phyloP scores from a whole-genome alignment of 2,888 invertebrate genomes.

The Conchocele bisecta region DNA sequence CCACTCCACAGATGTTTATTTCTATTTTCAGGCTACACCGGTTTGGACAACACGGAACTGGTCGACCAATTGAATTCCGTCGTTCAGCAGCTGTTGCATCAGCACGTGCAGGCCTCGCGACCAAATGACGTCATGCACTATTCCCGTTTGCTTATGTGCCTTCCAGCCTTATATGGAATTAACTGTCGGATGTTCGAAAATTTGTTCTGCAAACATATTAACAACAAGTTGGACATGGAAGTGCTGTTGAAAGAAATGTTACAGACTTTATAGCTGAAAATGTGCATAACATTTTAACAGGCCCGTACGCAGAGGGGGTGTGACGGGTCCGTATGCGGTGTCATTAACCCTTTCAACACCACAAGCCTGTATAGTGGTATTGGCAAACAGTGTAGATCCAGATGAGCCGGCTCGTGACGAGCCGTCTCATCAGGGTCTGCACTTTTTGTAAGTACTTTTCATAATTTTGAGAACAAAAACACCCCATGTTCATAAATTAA shows the following conservation, averaged over 20 bases:
- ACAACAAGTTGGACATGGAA: slow-evolving; percentile 74
- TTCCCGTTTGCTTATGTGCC: slow-evolving; percentile 77
- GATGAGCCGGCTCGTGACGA: too few species aligned
- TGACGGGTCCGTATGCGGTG: too few species aligned
- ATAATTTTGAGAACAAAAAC: too few species aligned
- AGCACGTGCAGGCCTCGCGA: slow-evolving; percentile 72
- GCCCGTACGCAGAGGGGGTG: too few species aligned
- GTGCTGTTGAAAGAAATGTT: slow-evolving; percentile 78
- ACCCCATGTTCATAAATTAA: too few species aligned
- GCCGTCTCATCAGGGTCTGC: too few species aligned
- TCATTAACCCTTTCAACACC: too few species aligned
- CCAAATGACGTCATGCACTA: slow-evolving; percentile 79
- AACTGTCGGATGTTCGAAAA: slow-evolving; percentile 79
- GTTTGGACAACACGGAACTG: slow-evolving; percentile 68
- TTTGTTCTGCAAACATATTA: slow-evolving; percentile 78
- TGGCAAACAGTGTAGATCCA: too few species aligned
- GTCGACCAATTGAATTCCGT: slow-evolving; percentile 76
- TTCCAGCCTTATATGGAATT: slow-evolving; percentile 79
- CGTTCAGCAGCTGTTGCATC: slow-evolving; percentile 77
- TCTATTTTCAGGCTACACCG: slow-evolving; percentile 70
- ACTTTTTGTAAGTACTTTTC: too few species aligned
- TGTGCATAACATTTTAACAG: too few species aligned
- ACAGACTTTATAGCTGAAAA: slow-evolving; percentile 57
- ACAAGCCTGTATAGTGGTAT: too few species aligned
- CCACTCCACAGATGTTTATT: slow-evolving; percentile 11